Evolutionary conservation across 2,113 vertebrate genomes (phyloP).

Genomic region (Siniperca knerii): DNA sequence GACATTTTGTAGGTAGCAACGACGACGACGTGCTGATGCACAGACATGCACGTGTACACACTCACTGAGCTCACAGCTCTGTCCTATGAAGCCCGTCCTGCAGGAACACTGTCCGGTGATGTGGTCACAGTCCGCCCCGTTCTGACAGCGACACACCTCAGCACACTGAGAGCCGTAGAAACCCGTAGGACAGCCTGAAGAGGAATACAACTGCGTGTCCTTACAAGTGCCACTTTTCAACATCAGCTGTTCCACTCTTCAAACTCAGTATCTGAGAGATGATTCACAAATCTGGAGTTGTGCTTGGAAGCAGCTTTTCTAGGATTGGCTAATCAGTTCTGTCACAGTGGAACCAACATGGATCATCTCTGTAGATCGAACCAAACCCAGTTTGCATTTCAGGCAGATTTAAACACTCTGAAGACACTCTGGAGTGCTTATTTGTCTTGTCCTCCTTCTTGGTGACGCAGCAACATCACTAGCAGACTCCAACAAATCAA

Average conservation of each 20-base stretch:
- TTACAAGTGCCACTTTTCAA: background rate
- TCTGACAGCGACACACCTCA: slow-evolving; percentile 94
- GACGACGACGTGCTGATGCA: background rate
- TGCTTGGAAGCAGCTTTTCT: slow-evolving; percentile 19
- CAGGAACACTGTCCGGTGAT: slow-evolving; percentile 90
- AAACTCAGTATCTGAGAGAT: background rate
- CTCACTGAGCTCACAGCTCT: slow-evolving; percentile 94
- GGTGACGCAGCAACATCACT: background rate
- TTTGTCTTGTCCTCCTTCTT: background rate
- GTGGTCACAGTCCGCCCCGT: slow-evolving; percentile 94
- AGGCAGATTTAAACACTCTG: slow-evolving; percentile 4
- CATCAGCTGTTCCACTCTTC: background rate
- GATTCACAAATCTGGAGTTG: background rate
- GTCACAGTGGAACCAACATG: background rate
- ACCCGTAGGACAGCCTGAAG: slow-evolving; percentile 90
- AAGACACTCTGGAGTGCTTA: background rate
- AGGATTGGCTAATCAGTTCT: slow-evolving; percentile 13
- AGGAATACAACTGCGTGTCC: background rate
- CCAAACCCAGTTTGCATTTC: background rate
- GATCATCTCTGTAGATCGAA: slow-evolving; percentile 27
- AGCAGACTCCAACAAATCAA: background rate
- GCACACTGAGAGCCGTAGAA: slow-evolving; percentile 91
- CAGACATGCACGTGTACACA: background rate
- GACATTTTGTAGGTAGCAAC: no score
- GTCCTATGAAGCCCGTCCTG: slow-evolving; percentile 92